Evolutionary conservation across 2,888 invertebrate species (phyloP).

Genomic region (Philhelius pedissequus): DNA sequence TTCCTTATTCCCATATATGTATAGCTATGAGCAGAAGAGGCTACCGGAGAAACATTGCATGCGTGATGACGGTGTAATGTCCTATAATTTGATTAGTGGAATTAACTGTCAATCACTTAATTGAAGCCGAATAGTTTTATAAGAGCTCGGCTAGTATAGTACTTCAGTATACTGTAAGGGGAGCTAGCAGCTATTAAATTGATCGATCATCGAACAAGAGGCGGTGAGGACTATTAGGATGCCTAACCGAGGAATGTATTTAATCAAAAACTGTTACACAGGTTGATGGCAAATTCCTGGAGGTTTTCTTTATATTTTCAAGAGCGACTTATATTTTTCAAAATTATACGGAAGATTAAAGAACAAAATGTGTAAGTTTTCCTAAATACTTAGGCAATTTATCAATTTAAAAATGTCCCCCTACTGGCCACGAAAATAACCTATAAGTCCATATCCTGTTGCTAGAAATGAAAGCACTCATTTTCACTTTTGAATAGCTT

Average conservation of each 20-base stretch:
- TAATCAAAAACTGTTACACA: slow-evolving; percentile 1
- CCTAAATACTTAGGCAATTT: too few relatives aligned
- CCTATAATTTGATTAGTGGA: slow-evolving; percentile 63
- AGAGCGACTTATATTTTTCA: neutral
- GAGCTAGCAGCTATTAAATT: neutral
- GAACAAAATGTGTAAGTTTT: too few relatives aligned
- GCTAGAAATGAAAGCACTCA: neutral
- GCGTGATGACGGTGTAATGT: slow-evolving; percentile 56
- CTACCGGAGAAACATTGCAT: slow-evolving; percentile 9
- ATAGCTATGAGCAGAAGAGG: neutral
- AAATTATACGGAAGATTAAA: too few relatives aligned
- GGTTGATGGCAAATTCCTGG: neutral
- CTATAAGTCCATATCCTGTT: neutral
- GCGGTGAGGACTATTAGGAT: neutral
- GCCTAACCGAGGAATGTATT: neutral
- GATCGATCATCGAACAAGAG: too few relatives aligned
- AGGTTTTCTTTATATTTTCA: neutral
- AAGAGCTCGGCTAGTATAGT: neutral
- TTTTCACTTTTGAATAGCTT: neutral
- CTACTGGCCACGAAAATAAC: neutral
- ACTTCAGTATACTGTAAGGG: neutral
- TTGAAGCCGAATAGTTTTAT: slow-evolving; percentile 20
- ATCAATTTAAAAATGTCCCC: too few relatives aligned
- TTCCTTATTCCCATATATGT: slow-evolving; percentile 32
- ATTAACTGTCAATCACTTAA: slow-evolving; percentile 65